Percentiles rank a stretch among this genome's conserved stretches.
Conservation (phyloP, 2,888 invertebrate species). For the Acanthosepion lycidas region DNA sequence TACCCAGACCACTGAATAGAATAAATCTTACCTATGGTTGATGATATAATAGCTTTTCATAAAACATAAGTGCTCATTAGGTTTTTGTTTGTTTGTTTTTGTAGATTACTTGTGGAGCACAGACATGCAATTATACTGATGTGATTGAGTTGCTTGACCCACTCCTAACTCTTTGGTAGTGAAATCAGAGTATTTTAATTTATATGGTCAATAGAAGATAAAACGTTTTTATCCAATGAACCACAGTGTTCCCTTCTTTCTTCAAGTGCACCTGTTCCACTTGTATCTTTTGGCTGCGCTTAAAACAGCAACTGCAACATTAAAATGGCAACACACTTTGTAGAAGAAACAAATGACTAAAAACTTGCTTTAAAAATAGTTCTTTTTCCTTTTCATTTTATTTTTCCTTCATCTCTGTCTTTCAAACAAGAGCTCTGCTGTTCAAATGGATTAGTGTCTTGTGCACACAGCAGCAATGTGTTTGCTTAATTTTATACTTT, state of each 20-base stretch:
- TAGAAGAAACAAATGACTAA: neutral
- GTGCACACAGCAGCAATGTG: neutral
- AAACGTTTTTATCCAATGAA: neutral
- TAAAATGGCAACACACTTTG: neutral
- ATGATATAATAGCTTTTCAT: too few species aligned
- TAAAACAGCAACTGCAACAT: neutral
- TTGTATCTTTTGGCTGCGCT: neutral
- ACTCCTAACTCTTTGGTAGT: too few species aligned
- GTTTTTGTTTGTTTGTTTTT: too few species aligned
- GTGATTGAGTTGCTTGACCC: too few species aligned
- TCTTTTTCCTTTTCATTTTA: neutral
- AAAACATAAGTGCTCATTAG: too few species aligned
- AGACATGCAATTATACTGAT: too few species aligned
- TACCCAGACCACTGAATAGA: too few species aligned
- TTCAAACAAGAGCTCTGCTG: neutral
- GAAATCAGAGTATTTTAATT: neutral
- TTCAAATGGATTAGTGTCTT: constrained; percentile 33
- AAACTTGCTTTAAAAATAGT: neutral
- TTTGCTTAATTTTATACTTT: constrained; percentile 33
- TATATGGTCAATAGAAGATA: neutral
- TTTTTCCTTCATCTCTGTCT: neutral
- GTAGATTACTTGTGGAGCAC: too few species aligned
- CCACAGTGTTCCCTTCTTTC: neutral
- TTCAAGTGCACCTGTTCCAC: neutral
- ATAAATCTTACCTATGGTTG: too few species aligned